Percentiles rank a stretch among this genome's conserved stretches.
phyloP scores from a whole-genome alignment of 2,888 invertebrate genomes.

The Pterobdella sp. region DNA sequence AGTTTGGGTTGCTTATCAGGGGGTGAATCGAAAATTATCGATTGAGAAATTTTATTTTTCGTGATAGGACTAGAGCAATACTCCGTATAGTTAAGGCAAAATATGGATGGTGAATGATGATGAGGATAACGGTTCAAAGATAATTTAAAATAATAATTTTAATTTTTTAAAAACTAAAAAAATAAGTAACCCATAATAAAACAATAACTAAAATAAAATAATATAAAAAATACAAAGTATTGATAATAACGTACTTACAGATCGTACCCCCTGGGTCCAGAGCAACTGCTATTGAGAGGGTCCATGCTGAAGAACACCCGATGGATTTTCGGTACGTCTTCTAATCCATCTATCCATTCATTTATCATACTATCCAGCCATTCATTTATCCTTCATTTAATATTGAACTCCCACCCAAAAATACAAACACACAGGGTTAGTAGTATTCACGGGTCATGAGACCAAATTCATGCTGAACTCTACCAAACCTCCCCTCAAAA shows the following conservation, averaged over 20 bases:
- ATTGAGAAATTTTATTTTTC: no score
- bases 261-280: conserved; percentile 70
- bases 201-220: no score
- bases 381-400: not conserved
- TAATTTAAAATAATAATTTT: no score
- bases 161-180: no score
- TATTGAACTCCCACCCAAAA: not conserved
- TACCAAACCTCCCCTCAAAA: conserved; percentile 73
- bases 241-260: conserved; percentile 40
- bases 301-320: conserved; percentile 91
- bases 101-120: no score
- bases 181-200: no score
- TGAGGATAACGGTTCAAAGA: not conserved
- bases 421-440: conserved; percentile 57
- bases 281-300: conserved; percentile 87
- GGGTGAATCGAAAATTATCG: no score
- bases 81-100: no score
- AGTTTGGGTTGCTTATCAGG: no score
- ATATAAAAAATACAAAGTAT: no score
- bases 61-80: no score
- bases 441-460: conserved; percentile 95
- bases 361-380: not conserved
- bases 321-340: conserved; percentile 70
- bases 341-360: not conserved
- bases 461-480: conserved; percentile 95